These are phyloP conservation scores for Allophyes oxyacanthae DNA, from an alignment of 2,888 invertebrate genomes.

Conservation along the genomic window DNA sequence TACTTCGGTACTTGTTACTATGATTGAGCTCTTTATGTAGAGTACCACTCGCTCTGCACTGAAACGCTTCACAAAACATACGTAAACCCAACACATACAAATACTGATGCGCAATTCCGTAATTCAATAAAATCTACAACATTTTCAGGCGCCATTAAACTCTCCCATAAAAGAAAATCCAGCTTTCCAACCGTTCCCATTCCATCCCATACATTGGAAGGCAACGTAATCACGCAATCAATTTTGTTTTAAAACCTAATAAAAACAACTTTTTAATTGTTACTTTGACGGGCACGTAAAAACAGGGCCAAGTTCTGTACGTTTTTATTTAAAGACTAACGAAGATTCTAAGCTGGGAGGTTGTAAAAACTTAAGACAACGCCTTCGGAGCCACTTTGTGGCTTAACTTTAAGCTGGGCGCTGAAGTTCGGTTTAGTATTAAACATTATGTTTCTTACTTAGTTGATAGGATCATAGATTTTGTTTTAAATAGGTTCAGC, in stretches of 20 bases:
- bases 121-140: constrained; percentile 30
- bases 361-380: constrained; percentile 66
- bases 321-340: constrained; percentile 59
- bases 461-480: constrained; percentile 50
- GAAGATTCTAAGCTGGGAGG: constrained; percentile 62
- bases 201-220: neutral
- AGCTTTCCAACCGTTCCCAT: constrained; percentile 3
- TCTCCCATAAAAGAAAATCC: constrained; percentile 25
- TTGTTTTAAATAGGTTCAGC: constrained; percentile 31
- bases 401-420: constrained; percentile 58
- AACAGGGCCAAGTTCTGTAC: constrained; percentile 49
- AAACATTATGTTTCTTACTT: constrained; percentile 50
- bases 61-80: constrained; percentile 6
- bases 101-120: neutral
- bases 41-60: no score
- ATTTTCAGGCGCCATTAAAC: constrained; percentile 34
- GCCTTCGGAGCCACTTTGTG: constrained; percentile 57
- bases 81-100: constrained; percentile 4
- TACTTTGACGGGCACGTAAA: constrained; percentile 34
- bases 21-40: no score
- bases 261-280: constrained; percentile 58
- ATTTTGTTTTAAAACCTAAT: constrained; percentile 37
- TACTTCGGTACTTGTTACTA: no score
- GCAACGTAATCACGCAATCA: constrained; percentile 32
- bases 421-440: constrained; percentile 56